A percentile compares a stretch with the other conserved stretches of the same genome.
Evolutionary conservation across 2,797 vertebrate species (phyloP).

Genomic region (Peromyscus nudipes): DNA sequence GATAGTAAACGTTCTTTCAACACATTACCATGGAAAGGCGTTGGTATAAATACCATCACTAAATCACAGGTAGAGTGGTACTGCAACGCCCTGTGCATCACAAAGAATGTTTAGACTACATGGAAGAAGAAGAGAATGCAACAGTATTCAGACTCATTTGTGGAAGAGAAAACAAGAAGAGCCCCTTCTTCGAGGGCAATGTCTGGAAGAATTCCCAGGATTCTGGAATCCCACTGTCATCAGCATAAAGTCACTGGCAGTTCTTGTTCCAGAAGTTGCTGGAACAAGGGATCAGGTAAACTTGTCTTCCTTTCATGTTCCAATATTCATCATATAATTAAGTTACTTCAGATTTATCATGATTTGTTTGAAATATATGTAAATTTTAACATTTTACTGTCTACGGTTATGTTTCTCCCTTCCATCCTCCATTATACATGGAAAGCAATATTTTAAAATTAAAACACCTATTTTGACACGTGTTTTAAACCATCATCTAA

Average conservation of each 20-base stretch:
- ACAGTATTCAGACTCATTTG: neutral
- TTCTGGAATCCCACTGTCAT: neutral
- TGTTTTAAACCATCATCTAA: neutral
- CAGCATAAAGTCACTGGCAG: neutral
- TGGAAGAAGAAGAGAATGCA: neutral
- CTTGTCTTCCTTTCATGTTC: neutral
- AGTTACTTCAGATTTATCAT: neutral
- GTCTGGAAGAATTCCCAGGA: neutral
- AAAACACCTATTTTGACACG: neutral
- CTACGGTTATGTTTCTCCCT: neutral
- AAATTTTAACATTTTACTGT: neutral
- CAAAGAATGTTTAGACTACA: neutral
- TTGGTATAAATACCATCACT: neutral
- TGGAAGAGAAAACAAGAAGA: neutral
- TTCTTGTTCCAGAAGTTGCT: neutral
- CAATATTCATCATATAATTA: neutral
- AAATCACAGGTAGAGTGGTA: neutral
- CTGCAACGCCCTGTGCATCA: neutral
- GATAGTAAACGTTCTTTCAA: conserved; percentile 10
- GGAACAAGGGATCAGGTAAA: neutral
- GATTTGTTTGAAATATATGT: neutral
- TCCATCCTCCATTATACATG: neutral
- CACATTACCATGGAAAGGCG: neutral
- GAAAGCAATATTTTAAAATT: neutral
- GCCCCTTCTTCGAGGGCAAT: neutral